phyloP scores from a whole-genome alignment of 2,113 vertebrate species.

The Pogonocichla stellata region DNA sequence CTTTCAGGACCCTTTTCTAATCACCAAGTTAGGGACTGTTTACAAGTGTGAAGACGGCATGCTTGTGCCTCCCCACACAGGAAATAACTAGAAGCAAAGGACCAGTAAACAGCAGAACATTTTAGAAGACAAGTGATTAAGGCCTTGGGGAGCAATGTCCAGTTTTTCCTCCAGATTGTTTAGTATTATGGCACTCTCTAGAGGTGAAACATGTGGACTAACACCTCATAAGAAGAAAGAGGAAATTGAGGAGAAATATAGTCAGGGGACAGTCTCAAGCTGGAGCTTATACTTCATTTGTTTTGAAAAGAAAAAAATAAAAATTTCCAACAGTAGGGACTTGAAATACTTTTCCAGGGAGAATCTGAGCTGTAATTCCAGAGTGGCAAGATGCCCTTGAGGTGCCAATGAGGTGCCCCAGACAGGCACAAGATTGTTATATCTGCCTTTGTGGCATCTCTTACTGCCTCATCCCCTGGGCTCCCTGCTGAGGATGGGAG shows the following conservation, averaged over 20 bases:
- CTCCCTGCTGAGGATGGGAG: not conserved
- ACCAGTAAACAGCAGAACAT: not conserved
- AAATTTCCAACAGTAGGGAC: not conserved
- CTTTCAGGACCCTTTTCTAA: not conserved
- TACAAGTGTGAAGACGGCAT: not conserved
- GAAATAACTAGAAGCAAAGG: not conserved
- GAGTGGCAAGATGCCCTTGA: not conserved
- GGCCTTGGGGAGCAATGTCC: not conserved
- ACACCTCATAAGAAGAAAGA: not conserved
- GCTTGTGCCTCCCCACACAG: not conserved
- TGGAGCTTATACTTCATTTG: not conserved
- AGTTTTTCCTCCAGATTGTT: not conserved
- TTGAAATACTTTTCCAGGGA: not conserved
- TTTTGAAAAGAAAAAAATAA: not conserved
- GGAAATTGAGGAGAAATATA: not conserved
- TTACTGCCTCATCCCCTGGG: not conserved
- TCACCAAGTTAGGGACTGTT: not conserved
- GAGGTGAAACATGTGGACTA: not conserved
- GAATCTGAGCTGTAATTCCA: not conserved
- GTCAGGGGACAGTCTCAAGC: not conserved
- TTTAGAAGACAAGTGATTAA: not conserved
- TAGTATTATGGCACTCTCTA: not conserved
- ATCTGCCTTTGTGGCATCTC: not conserved
- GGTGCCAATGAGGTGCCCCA: not conserved
- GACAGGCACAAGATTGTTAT: not conserved